Base-by-base conservation (phyloP, 2,888 invertebrate genomes). In the Ophion costatus region DNA sequence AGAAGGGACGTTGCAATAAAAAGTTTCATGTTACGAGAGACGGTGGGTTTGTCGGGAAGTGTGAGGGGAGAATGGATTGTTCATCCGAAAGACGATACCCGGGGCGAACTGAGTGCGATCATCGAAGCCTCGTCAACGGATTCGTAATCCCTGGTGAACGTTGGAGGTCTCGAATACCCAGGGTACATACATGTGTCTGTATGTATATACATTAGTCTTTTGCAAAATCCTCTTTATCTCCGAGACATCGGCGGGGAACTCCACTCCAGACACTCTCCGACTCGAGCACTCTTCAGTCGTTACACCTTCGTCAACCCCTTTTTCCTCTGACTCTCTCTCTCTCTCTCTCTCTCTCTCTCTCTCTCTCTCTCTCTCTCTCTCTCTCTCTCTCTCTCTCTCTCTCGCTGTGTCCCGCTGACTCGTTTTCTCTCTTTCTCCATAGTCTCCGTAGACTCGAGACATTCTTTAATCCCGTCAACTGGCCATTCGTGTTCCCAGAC, bases 201-300 rank as follows among this genome's bases (percentile, higher is more conserved):
- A 20, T 17, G n/a, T 33, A 29, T 38, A 69, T 29, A 42, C 24
- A 17, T 51, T 51, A 20, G 45, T 9, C 33, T 70, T 79, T 70
- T 3, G 61, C 10, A 51, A 71, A 56, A 79, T 57, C 45, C 33
- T 20, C 78, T 61, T 38, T 29, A 45, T 51, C 29, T 33, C 10
- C 63, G 70, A 45, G 59, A 84, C 70, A 70, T 75, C 78, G 66
- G 22, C 42, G 45, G 51, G 51, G 33, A 67, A 67, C 69, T 61
- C 84, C 84, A 74, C 84, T 80, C 61, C 77, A 74, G 84, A 77
- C 77, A 71, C 75, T 70, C 83, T 79, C 57, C 64, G 63, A 24
- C n/a, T 70, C 70, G 73, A 82, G 82, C 33, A 70, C 79, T 59
- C 83, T 75, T 75, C 75, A 59, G 56, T 74, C 77, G 67, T 84